Evolutionary conservation across 2,797 vertebrate species (phyloP), one percentile per base, ranked within the genome.

Genomic region (Clarias pachynema): DNA sequence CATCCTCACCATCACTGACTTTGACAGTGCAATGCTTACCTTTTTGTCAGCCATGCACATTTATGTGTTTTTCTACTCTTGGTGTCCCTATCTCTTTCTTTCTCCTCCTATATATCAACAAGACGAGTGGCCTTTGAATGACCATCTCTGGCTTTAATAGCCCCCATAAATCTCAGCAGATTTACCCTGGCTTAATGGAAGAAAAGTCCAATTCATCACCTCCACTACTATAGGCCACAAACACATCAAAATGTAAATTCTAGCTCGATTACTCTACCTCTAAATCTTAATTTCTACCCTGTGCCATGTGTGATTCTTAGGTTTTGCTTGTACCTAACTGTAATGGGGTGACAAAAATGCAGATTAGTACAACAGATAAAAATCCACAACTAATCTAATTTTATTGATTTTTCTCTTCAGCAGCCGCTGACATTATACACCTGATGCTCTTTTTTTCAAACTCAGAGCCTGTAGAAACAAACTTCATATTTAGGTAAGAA

Each of bases 61-160:
- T 74, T 68, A 44, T 26, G 57, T 37, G 84, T 87, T 91, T 87
- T 88, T 83, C 72, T 80, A 75, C 84, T 82, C 89, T 86, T 85
- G 82, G 87, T 91, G 84, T 88, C 91, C 89, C 88, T 88, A 78
- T 87, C 74, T 90, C 88, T 88, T 22, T 80, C 22, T 82, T 89
- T 87, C 79, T 87, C 86, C 89, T 85, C 15, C 90, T 57, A 93
- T 91, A 90, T 95, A 79, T 79, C 94, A 93, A 86, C 8, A 92
- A 94, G 94, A 95, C 94, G 91, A 93, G 94, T 93, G 92, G 90
- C 91, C 91, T 87, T 89, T 82, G 91, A 93, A 92, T 88, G 86
- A 94, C 94, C 93, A 93, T 93, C 94, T 93, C 91, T 91, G 87
- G 90, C 84, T 87, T 92, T 94, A 94, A 95, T 95, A 94, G 93